Evolutionary conservation across 1,140 invertebrate genomes (phyloP).

Genomic region (Megathymus violae): DNA sequence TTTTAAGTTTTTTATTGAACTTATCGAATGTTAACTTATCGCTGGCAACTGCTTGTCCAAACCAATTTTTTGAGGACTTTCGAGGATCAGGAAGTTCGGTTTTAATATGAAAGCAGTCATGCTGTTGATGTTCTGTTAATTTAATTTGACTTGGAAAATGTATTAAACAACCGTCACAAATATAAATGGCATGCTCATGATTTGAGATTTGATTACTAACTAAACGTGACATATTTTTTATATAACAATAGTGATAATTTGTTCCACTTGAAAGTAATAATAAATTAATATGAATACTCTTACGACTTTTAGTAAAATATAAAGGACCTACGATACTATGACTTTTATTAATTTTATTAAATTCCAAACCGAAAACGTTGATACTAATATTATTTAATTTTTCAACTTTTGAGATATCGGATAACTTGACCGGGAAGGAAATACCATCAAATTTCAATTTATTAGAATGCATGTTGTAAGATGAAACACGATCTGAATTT

Average conservation of each 20-base stretch:
- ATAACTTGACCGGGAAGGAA: conserved; percentile 64
- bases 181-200: conserved; percentile 40
- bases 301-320: conserved; percentile 51
- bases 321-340: conserved; percentile 50
- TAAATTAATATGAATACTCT: conserved; percentile 51
- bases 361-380: conserved; percentile 52
- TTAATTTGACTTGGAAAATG: conserved; percentile 47
- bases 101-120: conserved; percentile 48
- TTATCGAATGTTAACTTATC: too few relatives aligned
- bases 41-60: too few relatives aligned
- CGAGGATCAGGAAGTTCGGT: too few relatives aligned
- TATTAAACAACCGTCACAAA: conserved; percentile 63
- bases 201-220: conserved; percentile 47
- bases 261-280: conserved; percentile 40
- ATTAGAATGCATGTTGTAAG: conserved; percentile 53
- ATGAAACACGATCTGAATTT: conserved; percentile 43
- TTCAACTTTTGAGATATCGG: conserved; percentile 65
- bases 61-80: too few relatives aligned
- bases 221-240: conserved; percentile 58
- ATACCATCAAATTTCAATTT: conserved; percentile 64
- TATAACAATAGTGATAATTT: conserved; percentile 57
- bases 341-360: conserved; percentile 35
- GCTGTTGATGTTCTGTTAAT: conserved; percentile 43
- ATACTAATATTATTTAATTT: conserved; percentile 63
- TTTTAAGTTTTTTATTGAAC: too few relatives aligned